Conservation (phyloP, 2,797 vertebrate genomes). For the Threskiornis aethiopicus region DNA sequence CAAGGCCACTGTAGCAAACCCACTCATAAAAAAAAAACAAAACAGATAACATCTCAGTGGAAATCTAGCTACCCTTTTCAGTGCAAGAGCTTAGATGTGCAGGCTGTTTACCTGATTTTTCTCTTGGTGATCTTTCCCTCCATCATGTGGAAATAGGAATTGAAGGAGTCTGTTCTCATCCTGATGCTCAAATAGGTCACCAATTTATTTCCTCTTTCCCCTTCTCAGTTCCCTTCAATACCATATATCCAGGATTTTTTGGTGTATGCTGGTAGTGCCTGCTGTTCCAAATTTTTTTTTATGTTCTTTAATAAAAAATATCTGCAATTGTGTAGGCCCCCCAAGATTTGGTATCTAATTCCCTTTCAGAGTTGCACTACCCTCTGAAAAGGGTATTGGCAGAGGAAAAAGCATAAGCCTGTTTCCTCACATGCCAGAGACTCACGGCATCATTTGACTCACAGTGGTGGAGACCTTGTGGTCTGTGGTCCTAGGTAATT, state of each 20-base stretch:
- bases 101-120: neutral
- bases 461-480: neutral
- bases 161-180: neutral
- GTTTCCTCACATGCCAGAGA: neutral
- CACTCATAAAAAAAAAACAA: neutral
- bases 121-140: neutral
- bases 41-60: neutral
- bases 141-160: neutral
- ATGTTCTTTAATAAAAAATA: neutral
- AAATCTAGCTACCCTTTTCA: neutral
- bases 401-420: neutral
- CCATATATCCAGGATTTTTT: neutral
- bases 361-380: neutral
- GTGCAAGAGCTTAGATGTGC: neutral
- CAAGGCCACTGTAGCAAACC: neutral
- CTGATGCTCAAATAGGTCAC: neutral
- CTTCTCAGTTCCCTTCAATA: neutral
- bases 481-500: neutral
- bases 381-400: neutral
- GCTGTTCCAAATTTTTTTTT: neutral
- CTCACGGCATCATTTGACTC: neutral
- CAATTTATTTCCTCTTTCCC: neutral
- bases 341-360: neutral
- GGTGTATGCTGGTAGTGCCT: neutral
- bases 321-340: fast-evolving